These are phyloP conservation scores for Rhyacichthys aspro DNA, from an alignment of 2,797 vertebrate genomes.

Conservation along the genomic window DNA sequence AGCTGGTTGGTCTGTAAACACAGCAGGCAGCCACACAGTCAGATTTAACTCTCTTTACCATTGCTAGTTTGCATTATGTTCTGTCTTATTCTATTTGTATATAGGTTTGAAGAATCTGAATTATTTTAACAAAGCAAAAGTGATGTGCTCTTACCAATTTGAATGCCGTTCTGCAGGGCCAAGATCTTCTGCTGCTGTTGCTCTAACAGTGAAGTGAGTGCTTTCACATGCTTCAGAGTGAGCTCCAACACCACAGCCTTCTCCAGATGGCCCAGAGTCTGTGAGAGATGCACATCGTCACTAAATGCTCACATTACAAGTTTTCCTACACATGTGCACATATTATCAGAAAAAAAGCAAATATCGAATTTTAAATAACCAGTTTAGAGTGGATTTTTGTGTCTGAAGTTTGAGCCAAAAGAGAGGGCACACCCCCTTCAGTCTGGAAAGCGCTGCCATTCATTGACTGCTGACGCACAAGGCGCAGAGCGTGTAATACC, in stretches of 20 bases:
- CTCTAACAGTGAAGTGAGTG: constrained; percentile 91
- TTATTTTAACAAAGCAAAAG: constrained; percentile 4
- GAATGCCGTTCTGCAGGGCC: constrained; percentile 90
- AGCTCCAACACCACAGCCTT: constrained; percentile 98
- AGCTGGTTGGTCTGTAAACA: constrained; percentile 81
- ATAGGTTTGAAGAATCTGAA: constrained; percentile 22
- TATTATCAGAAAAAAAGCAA: neutral
- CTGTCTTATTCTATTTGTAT: constrained; percentile 13
- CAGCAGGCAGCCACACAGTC: constrained; percentile 51
- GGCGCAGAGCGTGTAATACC: constrained; percentile 31
- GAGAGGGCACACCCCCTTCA: constrained; percentile 11
- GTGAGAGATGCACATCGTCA: constrained; percentile 67
- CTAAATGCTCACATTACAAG: constrained; percentile 30
- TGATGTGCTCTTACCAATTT: constrained; percentile 69
- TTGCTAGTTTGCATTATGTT: constrained; percentile 35
- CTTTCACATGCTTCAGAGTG: constrained; percentile 96
- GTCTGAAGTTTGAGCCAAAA: neutral
- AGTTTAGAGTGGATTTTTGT: neutral
- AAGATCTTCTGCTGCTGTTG: constrained; percentile 98
- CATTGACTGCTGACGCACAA: constrained; percentile 52
- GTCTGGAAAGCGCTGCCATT: neutral
- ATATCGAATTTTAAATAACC: too few species aligned
- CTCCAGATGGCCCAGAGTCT: constrained; percentile 98
- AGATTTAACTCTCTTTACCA: constrained; percentile 19
- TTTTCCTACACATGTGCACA: neutral